Evolutionary conservation across 2,113 vertebrate genomes (phyloP).

Genomic region (Echinops telfairi): DNA sequence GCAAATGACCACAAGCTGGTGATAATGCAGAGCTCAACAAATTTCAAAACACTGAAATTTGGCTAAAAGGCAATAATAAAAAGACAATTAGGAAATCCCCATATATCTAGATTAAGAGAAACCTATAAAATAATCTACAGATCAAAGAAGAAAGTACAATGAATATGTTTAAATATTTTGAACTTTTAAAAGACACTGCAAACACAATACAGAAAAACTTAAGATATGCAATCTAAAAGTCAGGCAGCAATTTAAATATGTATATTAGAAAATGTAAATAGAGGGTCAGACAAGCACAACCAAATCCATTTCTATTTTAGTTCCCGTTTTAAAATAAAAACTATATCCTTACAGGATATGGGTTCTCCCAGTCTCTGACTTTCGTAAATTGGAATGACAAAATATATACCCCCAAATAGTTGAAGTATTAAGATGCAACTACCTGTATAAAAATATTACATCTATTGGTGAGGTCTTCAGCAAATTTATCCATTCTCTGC

Average conservation of each 20-base stretch:
- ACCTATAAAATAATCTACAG: conserved; percentile 29
- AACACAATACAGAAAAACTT: not conserved
- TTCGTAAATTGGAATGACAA: conserved; percentile 26
- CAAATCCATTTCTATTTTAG: conserved; percentile 39
- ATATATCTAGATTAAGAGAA: conserved; percentile 47
- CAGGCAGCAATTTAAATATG: not conserved
- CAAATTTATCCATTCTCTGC: conserved; percentile 92
- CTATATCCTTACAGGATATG: not conserved
- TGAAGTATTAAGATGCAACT: conserved; percentile 63
- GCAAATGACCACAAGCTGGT: not conserved
- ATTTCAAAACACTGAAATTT: conserved; percentile 28
- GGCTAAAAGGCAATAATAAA: conserved; percentile 12
- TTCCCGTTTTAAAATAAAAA: conserved; percentile 44
- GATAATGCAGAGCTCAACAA: conserved; percentile 14
- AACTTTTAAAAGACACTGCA: conserved; percentile 27
- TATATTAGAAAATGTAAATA: conserved; percentile 54
- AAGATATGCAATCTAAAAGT: not conserved
- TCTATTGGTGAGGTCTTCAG: conserved; percentile 95
- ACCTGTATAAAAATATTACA: conserved; percentile 99
- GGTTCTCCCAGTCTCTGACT: not conserved
- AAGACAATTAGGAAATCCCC: conserved; percentile 22
- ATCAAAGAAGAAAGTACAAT: conserved; percentile 39
- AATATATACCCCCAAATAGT: conserved; percentile 24
- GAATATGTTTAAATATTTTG: conserved; percentile 1
- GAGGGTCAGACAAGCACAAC: not conserved